Evolutionary conservation across 2,113 vertebrate species (phyloP).

Genomic region (Hipposideros armiger): DNA sequence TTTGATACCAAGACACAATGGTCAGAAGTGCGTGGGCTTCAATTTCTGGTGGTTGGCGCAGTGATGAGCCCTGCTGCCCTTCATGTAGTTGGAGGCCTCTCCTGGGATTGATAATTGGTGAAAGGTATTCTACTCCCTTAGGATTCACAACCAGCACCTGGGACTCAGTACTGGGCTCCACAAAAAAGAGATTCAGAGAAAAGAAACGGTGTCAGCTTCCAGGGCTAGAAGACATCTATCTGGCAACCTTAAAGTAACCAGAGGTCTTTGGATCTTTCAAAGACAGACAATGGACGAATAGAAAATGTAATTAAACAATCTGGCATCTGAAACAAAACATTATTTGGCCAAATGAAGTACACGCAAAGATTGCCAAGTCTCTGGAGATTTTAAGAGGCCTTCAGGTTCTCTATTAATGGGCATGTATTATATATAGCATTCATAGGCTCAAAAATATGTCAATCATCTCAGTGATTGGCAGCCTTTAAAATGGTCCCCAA

Average conservation of each 20-base stretch:
- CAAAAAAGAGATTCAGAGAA: not conserved
- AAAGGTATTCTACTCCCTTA: not conserved
- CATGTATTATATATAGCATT: not conserved
- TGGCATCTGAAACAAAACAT: not conserved
- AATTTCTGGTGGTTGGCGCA: fast-evolving
- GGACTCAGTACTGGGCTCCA: not conserved
- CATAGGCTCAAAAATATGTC: not conserved
- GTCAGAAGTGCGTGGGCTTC: not conserved
- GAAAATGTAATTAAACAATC: not conserved
- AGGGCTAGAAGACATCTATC: not conserved
- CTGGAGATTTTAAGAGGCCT: not conserved
- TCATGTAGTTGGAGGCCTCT: not conserved
- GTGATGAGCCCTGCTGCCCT: not conserved
- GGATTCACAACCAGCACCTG: not conserved
- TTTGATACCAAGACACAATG: not conserved
- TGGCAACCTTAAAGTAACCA: not conserved
- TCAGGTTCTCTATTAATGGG: not conserved
- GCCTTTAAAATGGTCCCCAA: not conserved
- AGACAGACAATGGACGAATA: not conserved
- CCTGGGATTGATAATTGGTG: too few species aligned
- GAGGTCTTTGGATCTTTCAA: not conserved
- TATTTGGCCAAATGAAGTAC: not conserved
- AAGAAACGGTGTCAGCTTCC: not conserved
- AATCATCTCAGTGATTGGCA: not conserved
- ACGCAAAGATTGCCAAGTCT: not conserved